Evolutionary conservation across 2,888 invertebrate species (phyloP).

Genomic region (Steinernema hermaphroditum): DNA sequence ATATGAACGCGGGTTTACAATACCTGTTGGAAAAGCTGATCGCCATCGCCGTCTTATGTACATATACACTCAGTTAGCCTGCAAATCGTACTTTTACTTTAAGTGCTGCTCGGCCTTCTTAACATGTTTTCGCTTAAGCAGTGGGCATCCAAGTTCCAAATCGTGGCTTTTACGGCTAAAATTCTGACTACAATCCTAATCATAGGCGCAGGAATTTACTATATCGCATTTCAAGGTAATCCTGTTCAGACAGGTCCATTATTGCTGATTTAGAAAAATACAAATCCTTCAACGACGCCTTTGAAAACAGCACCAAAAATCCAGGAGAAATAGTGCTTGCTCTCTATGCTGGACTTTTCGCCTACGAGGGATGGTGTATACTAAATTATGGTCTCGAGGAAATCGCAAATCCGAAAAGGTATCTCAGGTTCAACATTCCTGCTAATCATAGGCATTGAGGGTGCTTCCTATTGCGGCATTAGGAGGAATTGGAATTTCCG

Average conservation of each 20-base stretch:
- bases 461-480: slow-evolving; percentile 50
- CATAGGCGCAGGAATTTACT: slow-evolving; percentile 48
- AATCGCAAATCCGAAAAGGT: slow-evolving; percentile 51
- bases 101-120: slow-evolving; percentile 47
- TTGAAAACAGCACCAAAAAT: background rate
- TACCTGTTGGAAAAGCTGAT: background rate
- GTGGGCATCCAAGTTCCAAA: slow-evolving; percentile 47
- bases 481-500: slow-evolving; percentile 48
- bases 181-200: slow-evolving; percentile 46
- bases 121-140: slow-evolving; percentile 50
- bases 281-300: background rate
- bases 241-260: too few species aligned
- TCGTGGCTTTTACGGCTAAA: slow-evolving; percentile 47
- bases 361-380: slow-evolving; percentile 54
- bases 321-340: slow-evolving; percentile 1
- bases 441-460: slow-evolving; percentile 34
- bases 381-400: slow-evolving; percentile 52
- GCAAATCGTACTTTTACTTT: background rate
- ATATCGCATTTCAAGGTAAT: slow-evolving; percentile 45
- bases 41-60: background rate
- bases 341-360: slow-evolving; percentile 41
- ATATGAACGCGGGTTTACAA: background rate
- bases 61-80: too few species aligned
- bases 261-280: slow-evolving; percentile 4
- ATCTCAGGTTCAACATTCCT: background rate